Conservation (phyloP, 1,140 invertebrate species). For the Diabrotica virgifera region DNA sequence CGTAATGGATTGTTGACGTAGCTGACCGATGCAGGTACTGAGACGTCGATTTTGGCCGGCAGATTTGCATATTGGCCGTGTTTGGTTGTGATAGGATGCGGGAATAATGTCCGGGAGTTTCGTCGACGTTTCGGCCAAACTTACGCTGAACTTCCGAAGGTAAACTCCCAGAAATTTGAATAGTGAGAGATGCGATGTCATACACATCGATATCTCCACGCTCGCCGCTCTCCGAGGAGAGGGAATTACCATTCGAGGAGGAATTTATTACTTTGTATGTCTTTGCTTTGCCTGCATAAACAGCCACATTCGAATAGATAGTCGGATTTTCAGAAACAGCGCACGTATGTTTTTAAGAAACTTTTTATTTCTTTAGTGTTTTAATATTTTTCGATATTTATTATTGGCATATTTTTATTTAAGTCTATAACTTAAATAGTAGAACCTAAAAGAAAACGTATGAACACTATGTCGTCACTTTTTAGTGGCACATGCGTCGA, state of each 20-base stretch:
- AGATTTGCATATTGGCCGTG: conserved; percentile 44
- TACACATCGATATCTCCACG: conserved; percentile 29
- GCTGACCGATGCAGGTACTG: conserved; percentile 48
- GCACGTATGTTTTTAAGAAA: not conserved
- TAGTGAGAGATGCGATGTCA: conserved; percentile 36
- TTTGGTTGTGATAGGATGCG: conserved; percentile 43
- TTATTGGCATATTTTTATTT: no score
- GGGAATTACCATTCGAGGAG: conserved; percentile 19
- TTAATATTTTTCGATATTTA: not conserved
- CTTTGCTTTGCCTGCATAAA: conserved; percentile 6
- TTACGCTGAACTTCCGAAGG: conserved; percentile 41
- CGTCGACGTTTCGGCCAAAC: conserved; percentile 32
- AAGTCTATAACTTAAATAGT: no score
- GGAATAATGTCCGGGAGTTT: conserved; percentile 35
- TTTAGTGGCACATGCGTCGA: no score
- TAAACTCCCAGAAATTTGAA: conserved; percentile 43
- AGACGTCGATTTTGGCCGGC: conserved; percentile 30
- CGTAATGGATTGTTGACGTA: conserved; percentile 48
- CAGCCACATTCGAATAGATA: not conserved
- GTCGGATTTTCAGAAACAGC: not conserved
- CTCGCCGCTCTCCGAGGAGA: not conserved
- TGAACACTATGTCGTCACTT: no score
- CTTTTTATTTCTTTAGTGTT: not conserved
- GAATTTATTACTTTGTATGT: conserved; percentile 17
- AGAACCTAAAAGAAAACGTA: no score